phyloP scores from a whole-genome alignment of 2,113 vertebrate species.

The Neotragus moschatus region DNA sequence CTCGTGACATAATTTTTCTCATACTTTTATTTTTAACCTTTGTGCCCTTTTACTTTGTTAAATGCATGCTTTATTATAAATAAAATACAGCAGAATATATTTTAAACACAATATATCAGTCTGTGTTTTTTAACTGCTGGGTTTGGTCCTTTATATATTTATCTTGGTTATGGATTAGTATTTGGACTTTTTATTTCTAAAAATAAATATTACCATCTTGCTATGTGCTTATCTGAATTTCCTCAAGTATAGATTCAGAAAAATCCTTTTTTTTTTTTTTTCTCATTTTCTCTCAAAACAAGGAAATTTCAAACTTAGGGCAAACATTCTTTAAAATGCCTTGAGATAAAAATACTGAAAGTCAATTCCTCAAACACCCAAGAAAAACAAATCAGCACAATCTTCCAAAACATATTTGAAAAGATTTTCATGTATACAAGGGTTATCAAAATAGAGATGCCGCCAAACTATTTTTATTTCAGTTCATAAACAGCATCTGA shows the following conservation, averaged over 20 bases:
- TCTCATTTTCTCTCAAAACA: conserved; percentile 33
- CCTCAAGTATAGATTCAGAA: not conserved
- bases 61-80: not conserved
- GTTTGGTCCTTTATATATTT: not conserved
- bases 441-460: conserved; percentile 64
- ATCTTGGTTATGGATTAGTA: conserved; percentile 27
- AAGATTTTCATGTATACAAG: conserved; percentile 64
- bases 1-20: not conserved
- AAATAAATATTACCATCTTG: not conserved
- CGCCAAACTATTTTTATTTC: conserved; percentile 54
- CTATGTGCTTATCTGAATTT: conserved; percentile 26
- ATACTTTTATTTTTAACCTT: conserved; percentile 28
- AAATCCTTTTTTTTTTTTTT: not conserved
- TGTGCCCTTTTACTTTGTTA: not conserved
- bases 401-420: conserved; percentile 62
- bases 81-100: not conserved
- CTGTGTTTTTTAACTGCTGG: not conserved
- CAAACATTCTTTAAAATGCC: conserved; percentile 64
- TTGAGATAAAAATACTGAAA: conserved; percentile 67
- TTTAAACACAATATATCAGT: not conserved
- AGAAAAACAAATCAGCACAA: conserved; percentile 61
- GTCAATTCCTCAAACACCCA: conserved; percentile 48
- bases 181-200: conserved; percentile 25
- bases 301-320: conserved; percentile 55
- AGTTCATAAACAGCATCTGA: conserved; percentile 64